Conservation (phyloP, 2,113 vertebrate genomes). For the Centropristis striata region DNA sequence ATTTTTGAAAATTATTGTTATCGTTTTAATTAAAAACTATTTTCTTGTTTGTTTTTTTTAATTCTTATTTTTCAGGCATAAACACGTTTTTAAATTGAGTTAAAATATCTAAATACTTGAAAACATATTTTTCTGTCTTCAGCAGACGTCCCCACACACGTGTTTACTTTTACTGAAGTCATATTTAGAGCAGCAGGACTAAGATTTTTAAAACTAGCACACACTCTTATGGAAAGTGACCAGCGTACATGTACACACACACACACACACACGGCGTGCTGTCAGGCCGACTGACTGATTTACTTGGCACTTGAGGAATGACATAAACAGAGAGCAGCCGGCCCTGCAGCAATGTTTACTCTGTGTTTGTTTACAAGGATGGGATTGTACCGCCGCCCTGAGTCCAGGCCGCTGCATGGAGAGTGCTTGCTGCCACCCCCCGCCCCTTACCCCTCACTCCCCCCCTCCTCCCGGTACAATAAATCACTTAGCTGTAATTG, state of each 20-base stretch:
- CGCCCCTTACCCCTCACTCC: too few species aligned
- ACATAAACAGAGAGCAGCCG: slow-evolving; percentile 80
- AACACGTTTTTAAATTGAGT: too few species aligned
- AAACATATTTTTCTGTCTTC: background rate
- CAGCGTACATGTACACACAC: background rate
- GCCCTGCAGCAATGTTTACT: slow-evolving; percentile 73
- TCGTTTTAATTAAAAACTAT: too few species aligned
- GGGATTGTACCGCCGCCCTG: slow-evolving; percentile 63
- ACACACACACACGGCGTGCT: slow-evolving; percentile 42
- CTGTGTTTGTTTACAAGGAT: slow-evolving; percentile 81
- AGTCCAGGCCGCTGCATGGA: slow-evolving; percentile 26
- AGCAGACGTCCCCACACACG: background rate
- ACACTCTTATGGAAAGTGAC: background rate
- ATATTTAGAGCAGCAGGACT: background rate
- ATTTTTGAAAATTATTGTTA: too few species aligned
- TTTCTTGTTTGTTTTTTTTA: background rate
- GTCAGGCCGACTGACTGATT: slow-evolving; percentile 91
- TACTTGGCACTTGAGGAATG: slow-evolving; percentile 85
- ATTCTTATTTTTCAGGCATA: too few species aligned
- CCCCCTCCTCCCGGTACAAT: slow-evolving; percentile 67
- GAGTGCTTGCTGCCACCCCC: slow-evolving; percentile 38
- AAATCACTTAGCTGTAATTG: slow-evolving; percentile 85
- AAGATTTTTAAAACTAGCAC: slow-evolving; percentile 11
- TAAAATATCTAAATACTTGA: too few species aligned
- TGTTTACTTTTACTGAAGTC: background rate